Conservation (phyloP, 2,113 vertebrate species). For the Ceyx cyanopectus region DNA sequence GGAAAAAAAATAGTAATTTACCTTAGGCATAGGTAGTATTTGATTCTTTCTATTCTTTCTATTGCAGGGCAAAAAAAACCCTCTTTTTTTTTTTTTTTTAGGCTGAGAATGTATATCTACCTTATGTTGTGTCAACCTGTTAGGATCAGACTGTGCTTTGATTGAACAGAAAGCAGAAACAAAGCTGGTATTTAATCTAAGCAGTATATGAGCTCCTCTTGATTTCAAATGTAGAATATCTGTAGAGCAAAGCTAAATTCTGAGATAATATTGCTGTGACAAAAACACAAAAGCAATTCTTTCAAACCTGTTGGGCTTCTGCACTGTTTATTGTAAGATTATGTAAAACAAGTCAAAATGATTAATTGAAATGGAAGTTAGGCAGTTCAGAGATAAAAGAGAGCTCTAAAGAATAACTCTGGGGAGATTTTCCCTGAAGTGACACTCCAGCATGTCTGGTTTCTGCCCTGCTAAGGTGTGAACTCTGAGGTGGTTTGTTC, state of each 20-base stretch:
- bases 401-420: not conserved
- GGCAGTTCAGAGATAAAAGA: not conserved
- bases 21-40: not conserved
- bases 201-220: not conserved
- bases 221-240: not conserved
- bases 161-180: not conserved
- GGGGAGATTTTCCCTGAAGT: not conserved
- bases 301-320: not conserved
- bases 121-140: not conserved
- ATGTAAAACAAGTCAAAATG: not conserved
- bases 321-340: not conserved
- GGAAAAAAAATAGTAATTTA: not conserved
- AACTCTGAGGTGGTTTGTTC: conserved; percentile 15
- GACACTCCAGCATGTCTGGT: not conserved
- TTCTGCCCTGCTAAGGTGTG: not conserved
- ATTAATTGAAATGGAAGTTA: not conserved
- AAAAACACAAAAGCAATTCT: not conserved
- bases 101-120: not conserved
- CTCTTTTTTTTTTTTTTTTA: not conserved
- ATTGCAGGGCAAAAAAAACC: accelerated
- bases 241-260: not conserved
- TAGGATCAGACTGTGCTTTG: not conserved
- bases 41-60: not conserved
- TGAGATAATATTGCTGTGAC: not conserved
- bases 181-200: not conserved